Evolutionary conservation across 2,888 invertebrate species (phyloP).

Genomic region (Esperia sulphurella): DNA sequence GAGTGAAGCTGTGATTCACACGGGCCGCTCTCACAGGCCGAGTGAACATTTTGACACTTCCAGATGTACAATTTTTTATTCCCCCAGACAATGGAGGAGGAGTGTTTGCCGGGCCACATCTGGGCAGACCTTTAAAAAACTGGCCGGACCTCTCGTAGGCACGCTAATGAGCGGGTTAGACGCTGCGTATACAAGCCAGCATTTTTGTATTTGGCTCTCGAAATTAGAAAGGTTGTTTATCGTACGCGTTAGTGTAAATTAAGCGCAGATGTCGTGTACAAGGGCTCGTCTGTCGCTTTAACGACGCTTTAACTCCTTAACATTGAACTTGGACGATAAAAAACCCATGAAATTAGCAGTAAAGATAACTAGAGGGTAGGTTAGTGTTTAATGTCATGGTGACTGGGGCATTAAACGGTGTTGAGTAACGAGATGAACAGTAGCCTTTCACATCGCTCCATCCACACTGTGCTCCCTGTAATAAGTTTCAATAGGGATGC

Average conservation of each 20-base stretch:
- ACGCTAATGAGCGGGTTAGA: conserved; percentile 61
- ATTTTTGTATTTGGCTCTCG: conserved; percentile 32
- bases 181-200: conserved; percentile 27
- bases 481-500: too few relatives aligned
- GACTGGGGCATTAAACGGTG: conserved; percentile 21
- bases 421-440: conserved; percentile 19
- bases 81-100: conserved; percentile 55
- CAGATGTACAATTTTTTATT: conserved; percentile 76
- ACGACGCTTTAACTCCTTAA: conserved; percentile 44
- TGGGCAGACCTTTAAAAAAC: conserved; percentile 72
- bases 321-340: conserved; percentile 76
- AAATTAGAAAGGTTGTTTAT: conserved; percentile 54
- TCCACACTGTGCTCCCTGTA: too few relatives aligned
- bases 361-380: conserved; percentile 66
- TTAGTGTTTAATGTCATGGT: conserved; percentile 34
- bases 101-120: conserved; percentile 71
- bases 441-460: not conserved
- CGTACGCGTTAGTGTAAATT: conserved; percentile 46
- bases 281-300: conserved; percentile 49
- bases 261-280: conserved; percentile 60
- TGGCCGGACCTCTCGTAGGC: conserved; percentile 70
- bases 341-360: conserved; percentile 68
- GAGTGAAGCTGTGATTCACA: conserved; percentile 52
- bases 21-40: conserved; percentile 60
- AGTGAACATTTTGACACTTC: conserved; percentile 78